These are phyloP conservation scores for Gorsachius goisagi DNA, from an alignment of 2,113 vertebrate species.

Conservation along the genomic window DNA sequence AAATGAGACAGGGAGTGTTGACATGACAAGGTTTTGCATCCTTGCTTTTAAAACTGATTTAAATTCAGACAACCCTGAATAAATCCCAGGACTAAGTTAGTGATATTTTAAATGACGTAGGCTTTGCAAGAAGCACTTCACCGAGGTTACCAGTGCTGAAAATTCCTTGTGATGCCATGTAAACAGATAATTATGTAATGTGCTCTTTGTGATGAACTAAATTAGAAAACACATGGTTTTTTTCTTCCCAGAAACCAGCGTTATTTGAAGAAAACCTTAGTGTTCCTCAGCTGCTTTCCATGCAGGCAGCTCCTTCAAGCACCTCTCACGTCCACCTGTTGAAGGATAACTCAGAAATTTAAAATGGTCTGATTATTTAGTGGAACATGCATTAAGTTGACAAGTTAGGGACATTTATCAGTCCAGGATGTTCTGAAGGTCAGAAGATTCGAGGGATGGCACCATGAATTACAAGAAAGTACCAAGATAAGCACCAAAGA, in stretches of 20 bases:
- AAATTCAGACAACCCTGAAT: neutral
- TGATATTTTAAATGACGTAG: neutral
- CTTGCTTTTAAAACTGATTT: neutral
- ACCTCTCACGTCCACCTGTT: neutral
- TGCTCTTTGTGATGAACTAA: neutral
- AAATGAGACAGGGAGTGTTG: neutral
- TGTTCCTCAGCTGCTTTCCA: neutral
- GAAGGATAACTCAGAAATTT: no score
- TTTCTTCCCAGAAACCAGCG: neutral
- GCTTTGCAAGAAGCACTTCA: neutral
- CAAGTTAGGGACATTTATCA: no score
- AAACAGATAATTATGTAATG: neutral
- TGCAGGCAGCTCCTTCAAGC: neutral
- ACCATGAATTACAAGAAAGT: no score
- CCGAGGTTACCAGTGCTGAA: neutral
- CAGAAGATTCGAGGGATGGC: no score
- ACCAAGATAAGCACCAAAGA: no score
- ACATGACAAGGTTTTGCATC: neutral
- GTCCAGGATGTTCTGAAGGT: no score
- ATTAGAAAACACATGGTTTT: neutral
- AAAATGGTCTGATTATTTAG: no score
- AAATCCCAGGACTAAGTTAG: neutral
- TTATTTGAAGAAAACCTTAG: neutral
- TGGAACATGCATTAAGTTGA: no score
- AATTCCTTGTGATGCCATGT: neutral